Evolutionary conservation across 2,888 invertebrate species (phyloP), one percentile per base, ranked within the genome.

Genomic region (Aleiodes leptofemur): DNA sequence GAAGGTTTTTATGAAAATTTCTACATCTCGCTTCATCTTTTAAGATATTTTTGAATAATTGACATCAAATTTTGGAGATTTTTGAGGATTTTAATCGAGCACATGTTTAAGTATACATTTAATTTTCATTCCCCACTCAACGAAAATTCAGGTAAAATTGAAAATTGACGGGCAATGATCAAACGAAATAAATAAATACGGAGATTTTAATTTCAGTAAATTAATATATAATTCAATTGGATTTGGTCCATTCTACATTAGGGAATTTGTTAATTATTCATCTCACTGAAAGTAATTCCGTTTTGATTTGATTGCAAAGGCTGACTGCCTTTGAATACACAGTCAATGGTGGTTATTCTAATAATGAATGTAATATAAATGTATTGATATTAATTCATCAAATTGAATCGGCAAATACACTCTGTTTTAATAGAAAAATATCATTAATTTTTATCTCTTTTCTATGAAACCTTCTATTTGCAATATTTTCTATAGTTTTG

Each of bases 251-350:
- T 72, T 48, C 48, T 51, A 59, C 57, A 78, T 82, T 81, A 78
- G 78, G 72, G 74, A 57, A 72, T 72, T 73, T 73, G 77, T 82
- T 82, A 81, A 84, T 84, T 84, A 85, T 83, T 83, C 79, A 82
- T 82, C 84, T 82, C 80, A 78, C 81, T 74, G 77, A 75, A 76
- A 76, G 81, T 83, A 83, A 83, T 85, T 84, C 79, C 76, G 80
- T 81, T 77, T 83, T 81, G 79, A 85, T 85, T 84, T 83, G 82
- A 84, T 84, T 83, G 82, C 79, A 77, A 84, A 79, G 48, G 43
- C 23, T 61, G 64, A 64, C 14, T 64, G 16, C 80, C 55, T 61
- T 31, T 70, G 74, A 66, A 48, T 59, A 77, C 74, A 71, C 57
- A 13, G 31, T 59, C 6, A 50, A 31, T 34, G 43, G 11, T 23